Conservation (phyloP, 1,140 invertebrate species). For the Gonioctena quinquepunctata region DNA sequence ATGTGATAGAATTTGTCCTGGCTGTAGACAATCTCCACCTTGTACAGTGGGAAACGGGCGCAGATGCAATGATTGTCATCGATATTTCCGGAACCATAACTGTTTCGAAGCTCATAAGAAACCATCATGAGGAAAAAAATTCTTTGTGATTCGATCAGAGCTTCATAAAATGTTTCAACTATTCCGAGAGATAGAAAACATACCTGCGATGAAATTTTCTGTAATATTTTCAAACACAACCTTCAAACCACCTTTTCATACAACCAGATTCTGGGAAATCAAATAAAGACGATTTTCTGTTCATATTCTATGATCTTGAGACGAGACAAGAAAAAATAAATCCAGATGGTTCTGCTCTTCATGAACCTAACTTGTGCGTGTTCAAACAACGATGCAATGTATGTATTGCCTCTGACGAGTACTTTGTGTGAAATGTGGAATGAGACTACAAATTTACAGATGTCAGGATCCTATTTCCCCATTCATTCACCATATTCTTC, state of each 20-base stretch:
- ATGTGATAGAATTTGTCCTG: conserved; percentile 1
- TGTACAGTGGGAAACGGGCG: not conserved
- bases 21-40: not conserved
- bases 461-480: not conserved
- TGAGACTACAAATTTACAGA: too few relatives aligned
- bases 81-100: not conserved
- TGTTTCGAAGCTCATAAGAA: not conserved
- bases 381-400: not conserved
- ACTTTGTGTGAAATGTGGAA: not conserved
- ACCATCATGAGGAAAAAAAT: conserved; percentile 2
- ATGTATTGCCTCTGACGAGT: not conserved
- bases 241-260: not conserved
- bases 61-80: not conserved
- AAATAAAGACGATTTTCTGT: not conserved
- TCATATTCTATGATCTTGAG: not conserved
- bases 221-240: not conserved
- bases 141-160: not conserved
- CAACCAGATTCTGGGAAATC: not conserved
- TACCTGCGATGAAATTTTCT: not conserved
- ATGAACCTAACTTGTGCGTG: not conserved
- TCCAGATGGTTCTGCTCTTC: not conserved
- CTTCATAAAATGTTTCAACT: not conserved
- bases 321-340: not conserved
- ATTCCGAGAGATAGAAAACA: not conserved
- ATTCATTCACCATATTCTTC: too few relatives aligned